Evolutionary conservation across 2,797 vertebrate genomes (phyloP), one percentile per base, ranked within the genome.

Genomic region (Crypturellus tataupa): DNA sequence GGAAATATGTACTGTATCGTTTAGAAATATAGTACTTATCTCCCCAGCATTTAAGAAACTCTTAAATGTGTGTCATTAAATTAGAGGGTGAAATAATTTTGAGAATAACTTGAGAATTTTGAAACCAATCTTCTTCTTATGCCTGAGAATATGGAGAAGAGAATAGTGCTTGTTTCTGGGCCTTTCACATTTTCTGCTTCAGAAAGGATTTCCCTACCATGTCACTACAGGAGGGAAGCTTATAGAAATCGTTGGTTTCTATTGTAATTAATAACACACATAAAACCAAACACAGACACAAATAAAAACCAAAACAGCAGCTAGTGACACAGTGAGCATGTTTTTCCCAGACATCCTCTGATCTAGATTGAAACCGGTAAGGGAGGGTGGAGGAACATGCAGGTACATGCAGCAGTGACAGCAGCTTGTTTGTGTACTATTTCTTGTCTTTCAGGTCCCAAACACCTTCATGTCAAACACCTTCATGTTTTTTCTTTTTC

Each of bases 381-480:
- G 23, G 19, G n/a, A 18, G 24, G 9, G 19, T n/a, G 37, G 27
- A 78, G 6, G 20, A 86, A 68, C 17, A 12, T 0, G 16, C 27
- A 82, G 17, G 6, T 73, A 59, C 6, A 27, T 35, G 33, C 12
- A 39, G 10, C 25, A 88, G 6, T 29, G n/a, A 14, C 31, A 42
- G 29, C 55, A 56, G 31, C 17, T 19, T 10, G 6, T 56, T 47
- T 37, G 8, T 4, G 40, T 80, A 18, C 69, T 18, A 27, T 71
- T 73, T 72, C 60, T 63, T 69, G 24, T 46, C 20, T 85, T 83
- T 73, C 88, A 85, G 7, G 35, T 78, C 17, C 10, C 9, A 59
- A 47, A 65, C 2, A 0, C 40, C 5, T 86, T 31, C 2, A 1
- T 47, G 70, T 6, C 12, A 63, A 47, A 65, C 2, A 0, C 37